Percentiles rank a stretch among this genome's conserved stretches.
phyloP scores from a whole-genome alignment of 37 sponge, comb jelly and placozoan genomes.

The Petrosia ficiformis region DNA sequence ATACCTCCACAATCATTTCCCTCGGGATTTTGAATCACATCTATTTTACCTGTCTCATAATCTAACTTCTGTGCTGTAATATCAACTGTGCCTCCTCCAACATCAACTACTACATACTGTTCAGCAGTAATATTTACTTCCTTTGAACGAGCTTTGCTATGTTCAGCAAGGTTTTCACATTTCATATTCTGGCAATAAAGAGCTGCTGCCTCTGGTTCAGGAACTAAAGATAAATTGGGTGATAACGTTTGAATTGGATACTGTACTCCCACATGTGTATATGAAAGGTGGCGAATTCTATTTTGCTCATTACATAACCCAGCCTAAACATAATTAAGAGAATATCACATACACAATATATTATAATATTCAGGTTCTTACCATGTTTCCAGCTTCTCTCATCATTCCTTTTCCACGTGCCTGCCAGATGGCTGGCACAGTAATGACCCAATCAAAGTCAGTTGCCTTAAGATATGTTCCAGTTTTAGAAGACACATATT shows the following conservation, averaged over 20 bases:
- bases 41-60: neutral
- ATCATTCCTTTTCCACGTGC: slow-evolving; percentile 45
- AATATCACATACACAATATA: neutral
- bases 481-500: neutral
- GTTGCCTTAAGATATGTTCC: neutral
- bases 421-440: slow-evolving; percentile 62
- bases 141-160: neutral
- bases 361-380: neutral
- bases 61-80: slow-evolving; percentile 29
- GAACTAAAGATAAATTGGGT: slow-evolving; percentile 25
- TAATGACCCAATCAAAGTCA: slow-evolving; percentile 59
- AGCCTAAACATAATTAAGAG: slow-evolving; percentile 23
- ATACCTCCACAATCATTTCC: slow-evolving; percentile 58
- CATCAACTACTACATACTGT: slow-evolving; percentile 33
- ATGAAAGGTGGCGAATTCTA: neutral
- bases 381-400: slow-evolving; percentile 65
- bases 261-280: neutral
- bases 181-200: slow-evolving; percentile 33
- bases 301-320: slow-evolving; percentile 23
- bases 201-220: slow-evolving; percentile 55
- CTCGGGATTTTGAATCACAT: slow-evolving; percentile 25
- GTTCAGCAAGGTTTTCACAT: slow-evolving; percentile 5
- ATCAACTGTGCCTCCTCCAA: slow-evolving; percentile 61
- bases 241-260: neutral
- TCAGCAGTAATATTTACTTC: slow-evolving; percentile 6